Conservation (phyloP, 2,113 vertebrate species). For the Petromus typicus region DNA sequence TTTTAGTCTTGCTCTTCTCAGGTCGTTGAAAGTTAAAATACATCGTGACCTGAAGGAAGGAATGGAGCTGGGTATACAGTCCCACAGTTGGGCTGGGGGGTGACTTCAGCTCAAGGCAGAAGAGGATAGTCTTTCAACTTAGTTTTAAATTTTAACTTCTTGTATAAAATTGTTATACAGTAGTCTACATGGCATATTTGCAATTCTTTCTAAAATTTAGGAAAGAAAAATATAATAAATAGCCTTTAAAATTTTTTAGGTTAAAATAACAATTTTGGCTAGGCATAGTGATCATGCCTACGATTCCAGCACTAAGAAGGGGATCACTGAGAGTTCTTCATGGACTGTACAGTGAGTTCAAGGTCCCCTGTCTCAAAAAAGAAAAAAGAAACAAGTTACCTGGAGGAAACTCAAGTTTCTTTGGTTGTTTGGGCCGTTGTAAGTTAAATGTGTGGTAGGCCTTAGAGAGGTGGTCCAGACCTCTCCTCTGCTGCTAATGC, state of each 20-base stretch:
- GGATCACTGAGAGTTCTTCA: not conserved
- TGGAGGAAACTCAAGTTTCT: constrained; percentile 15
- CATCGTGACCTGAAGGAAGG: constrained; percentile 11
- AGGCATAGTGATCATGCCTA: not conserved
- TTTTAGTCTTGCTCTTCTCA: not conserved
- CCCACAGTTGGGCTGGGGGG: no score
- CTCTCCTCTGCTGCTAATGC: not conserved
- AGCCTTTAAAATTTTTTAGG: constrained; percentile 4
- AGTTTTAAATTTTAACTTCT: constrained; percentile 27
- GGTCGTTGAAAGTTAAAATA: constrained; percentile 4
- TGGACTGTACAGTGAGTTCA: no score
- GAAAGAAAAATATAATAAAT: not conserved
- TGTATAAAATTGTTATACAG: not conserved
- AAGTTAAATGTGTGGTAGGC: not conserved
- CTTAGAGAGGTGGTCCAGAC: not conserved
- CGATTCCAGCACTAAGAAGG: not conserved
- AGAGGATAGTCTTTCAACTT: not conserved
- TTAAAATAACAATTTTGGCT: not conserved
- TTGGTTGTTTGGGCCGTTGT: not conserved
- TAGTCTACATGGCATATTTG: not conserved
- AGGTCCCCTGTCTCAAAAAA: not conserved
- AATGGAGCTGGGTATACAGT: not conserved
- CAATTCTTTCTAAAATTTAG: constrained; percentile 10
- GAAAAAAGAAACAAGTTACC: not conserved
- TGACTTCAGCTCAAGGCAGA: no score